Base-by-base conservation (phyloP, 2,888 invertebrate genomes). In the Dorcus parallelipipedus region DNA sequence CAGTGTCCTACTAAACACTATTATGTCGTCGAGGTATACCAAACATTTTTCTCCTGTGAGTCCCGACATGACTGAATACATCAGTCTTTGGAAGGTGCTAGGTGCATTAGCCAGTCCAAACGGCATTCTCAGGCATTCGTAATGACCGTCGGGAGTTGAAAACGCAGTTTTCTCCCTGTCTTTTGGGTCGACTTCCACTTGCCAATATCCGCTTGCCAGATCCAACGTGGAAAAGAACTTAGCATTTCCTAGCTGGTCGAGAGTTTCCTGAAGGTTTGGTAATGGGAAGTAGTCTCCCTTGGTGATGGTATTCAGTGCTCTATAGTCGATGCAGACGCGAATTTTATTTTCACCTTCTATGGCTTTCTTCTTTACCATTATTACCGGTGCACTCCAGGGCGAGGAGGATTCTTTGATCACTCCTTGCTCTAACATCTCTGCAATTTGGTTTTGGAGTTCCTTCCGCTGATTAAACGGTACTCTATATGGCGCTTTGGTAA, bases 191-290 rank as follows among this genome's bases (percentile, higher is more conserved):
- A 71, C 58, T 5, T 54, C 14, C 2, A 72, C 67, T 51, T 72
- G 71, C 33, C 68, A 65, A 49, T 68, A 72, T 0, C 67, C 70
- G 2, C 63, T 62, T 4, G 66, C 68, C 2, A 72, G 49, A 53
- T 72, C 70, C 2, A n/a, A n/a, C n/a, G 66, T 66, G 1, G 67
- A 64, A 49, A 72, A 72, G 8, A 68, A 65, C 47, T 63, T 59
- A 3, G 26, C 26, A 7, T 33, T 33, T 33, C 26, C 26, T 2
- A 33, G 26, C 1, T 33, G 26, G 6, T 33, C 26, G 26, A 33
- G 3, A 4, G 26, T 33, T 7, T 33, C 26, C 7, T 33, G 26
- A 6, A 33, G 26, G 1, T 33, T 33, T 6, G 26, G 26, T 33
- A 7, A 7, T 6, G 26, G 26, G 26, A 33, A 33, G 26, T 33